Conservation (phyloP, 1,140 invertebrate species). For the Drosophila subpulchrella region DNA sequence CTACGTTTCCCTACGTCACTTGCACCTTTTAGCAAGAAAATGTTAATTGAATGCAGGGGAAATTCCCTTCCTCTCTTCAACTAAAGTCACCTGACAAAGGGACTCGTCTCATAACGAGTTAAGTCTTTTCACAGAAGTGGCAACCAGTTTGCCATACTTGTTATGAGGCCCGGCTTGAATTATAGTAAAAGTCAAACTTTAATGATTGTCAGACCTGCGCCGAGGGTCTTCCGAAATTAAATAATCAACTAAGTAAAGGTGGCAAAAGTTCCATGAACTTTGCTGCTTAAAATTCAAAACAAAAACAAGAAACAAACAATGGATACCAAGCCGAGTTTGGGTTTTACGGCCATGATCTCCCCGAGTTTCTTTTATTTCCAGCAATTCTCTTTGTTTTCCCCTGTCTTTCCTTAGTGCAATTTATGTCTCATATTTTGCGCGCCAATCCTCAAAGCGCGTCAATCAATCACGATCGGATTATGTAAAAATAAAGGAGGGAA, state of each 20-base stretch:
- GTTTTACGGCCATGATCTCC: conserved; percentile 13
- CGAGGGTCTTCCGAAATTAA: conserved; percentile 38
- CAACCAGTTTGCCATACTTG: conserved; percentile 29
- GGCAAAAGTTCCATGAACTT: conserved; percentile 58
- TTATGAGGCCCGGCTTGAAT: conserved; percentile 6
- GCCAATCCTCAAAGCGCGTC: conserved; percentile 44
- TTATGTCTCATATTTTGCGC: conserved; percentile 48
- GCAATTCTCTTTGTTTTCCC: conserved; percentile 7
- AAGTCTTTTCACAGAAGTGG: conserved; percentile 10
- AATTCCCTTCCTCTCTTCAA: background rate
- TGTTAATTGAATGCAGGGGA: conserved; percentile 42
- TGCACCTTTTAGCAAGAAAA: conserved; percentile 24
- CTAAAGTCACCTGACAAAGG: conserved; percentile 46
- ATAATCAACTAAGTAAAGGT: conserved; percentile 45
- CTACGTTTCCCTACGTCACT: conserved; percentile 5
- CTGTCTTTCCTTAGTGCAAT: conserved; percentile 21
- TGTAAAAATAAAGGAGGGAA: conserved; percentile 30
- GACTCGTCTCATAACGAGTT: conserved; percentile 20
- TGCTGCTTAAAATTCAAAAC: conserved; percentile 50
- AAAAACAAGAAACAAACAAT: conserved; percentile 43
- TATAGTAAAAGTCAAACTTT: conserved; percentile 44
- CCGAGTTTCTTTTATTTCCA: conserved; percentile 8
- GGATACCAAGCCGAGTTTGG: conserved; percentile 20
- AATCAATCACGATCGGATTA: conserved; percentile 60
- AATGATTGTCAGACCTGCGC: conserved; percentile 20